phyloP scores from a whole-genome alignment of 2,888 invertebrate species.

The Platycheirus rosarum region DNA sequence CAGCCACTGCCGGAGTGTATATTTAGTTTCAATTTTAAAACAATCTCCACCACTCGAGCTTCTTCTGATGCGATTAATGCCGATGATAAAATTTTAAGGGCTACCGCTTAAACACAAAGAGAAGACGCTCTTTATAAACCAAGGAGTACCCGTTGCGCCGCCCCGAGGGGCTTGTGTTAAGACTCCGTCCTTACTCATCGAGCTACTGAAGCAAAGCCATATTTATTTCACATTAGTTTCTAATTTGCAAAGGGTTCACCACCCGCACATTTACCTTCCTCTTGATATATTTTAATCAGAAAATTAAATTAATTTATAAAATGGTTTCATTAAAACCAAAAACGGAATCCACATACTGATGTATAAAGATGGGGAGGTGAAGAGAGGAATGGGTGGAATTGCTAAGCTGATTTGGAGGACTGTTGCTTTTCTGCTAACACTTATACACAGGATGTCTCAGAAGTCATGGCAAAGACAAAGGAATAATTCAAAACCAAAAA shows the following conservation, averaged over 20 bases:
- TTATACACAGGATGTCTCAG: not conserved
- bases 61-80: conserved; percentile 64
- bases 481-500: too few relatives aligned
- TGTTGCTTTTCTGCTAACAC: conserved; percentile 1
- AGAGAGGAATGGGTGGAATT: not conserved
- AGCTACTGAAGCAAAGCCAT: conserved; percentile 41
- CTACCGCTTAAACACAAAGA: conserved; percentile 43
- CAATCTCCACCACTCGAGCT: conserved; percentile 48
- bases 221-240: conserved; percentile 72
- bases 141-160: not conserved
- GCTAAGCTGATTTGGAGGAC: not conserved
- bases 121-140: conserved; percentile 6
- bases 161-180: not conserved
- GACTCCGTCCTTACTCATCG: conserved; percentile 28
- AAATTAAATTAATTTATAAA: conserved; percentile 71
- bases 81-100: conserved; percentile 74
- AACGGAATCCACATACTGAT: conserved; percentile 27
- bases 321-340: conserved; percentile 66
- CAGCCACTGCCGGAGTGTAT: conserved; percentile 21
- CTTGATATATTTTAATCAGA: conserved; percentile 66
- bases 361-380: not conserved
- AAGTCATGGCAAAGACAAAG: not conserved
- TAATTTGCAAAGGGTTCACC: conserved; percentile 71
- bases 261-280: conserved; percentile 7
- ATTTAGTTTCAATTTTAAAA: conserved; percentile 73